Base-by-base conservation (phyloP, 2,888 invertebrate genomes). In the Volucella bombylans region DNA sequence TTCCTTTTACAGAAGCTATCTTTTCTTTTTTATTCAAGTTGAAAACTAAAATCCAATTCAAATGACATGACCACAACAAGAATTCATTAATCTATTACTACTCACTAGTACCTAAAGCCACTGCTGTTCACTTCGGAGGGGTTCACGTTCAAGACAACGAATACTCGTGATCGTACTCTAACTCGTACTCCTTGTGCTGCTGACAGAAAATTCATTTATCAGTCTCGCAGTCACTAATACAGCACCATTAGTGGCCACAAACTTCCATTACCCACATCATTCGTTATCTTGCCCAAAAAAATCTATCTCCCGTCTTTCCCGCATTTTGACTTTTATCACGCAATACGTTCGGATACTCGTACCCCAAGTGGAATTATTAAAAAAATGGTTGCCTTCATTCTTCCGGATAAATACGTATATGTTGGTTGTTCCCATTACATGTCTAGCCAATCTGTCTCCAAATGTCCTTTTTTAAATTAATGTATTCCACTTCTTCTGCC, bases 381-480 rank as follows among this genome's bases (percentile, higher is more conserved):
- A 80, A 77, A 82, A 69, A 39, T 11, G 49, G 41, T 10, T 8
- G 11, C 39, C 41, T 62, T 50, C 41, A 64, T 65, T 59, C 64
- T 74, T 81, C 57, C 52, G 76, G 31, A 71, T 62, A 71, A 73
- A 69, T 77, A 61, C 71, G 67, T 55, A 41, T 57, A 39, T 6
- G 31, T 31, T 31, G 31, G 31, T 31, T 31, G 31, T 78, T 68
- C 52, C 59, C 50, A 71, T 64, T 64, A 65, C 54, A 54, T 61
- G 83, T 85, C 80, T 85, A 85, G 80, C 83, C 80, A 85, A 85
- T 76, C 69, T 80, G 80, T 80, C 83, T 79, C 82, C 64, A 69
- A 83, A 71, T 83, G 83, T 83, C 80, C 80, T 85, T 85, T 80
- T 83, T 74, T 61, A 80, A 83, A 83, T 80, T 80, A 83, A 83